These are phyloP conservation scores for Crenichthys baileyi DNA, from an alignment of 2,797 vertebrate species.

Conservation along the genomic window DNA sequence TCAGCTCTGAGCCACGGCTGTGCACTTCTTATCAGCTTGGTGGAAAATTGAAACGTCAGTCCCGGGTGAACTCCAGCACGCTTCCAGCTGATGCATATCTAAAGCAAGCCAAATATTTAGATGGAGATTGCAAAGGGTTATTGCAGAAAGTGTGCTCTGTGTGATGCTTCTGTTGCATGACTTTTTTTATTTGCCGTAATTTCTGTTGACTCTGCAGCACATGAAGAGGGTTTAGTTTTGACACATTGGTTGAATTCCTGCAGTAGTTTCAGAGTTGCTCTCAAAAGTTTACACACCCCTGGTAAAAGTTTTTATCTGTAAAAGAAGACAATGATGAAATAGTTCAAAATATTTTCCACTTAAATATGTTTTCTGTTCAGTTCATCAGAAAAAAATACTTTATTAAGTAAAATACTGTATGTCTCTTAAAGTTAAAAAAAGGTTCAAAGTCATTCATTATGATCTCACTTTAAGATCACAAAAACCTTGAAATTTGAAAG, in stretches of 20 bases:
- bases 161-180: slow-evolving; percentile 46
- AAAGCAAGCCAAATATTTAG: slow-evolving; percentile 51
- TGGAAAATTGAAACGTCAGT: slow-evolving; percentile 69
- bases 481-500: neutral
- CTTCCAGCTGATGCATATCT: slow-evolving; percentile 59
- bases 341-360: neutral
- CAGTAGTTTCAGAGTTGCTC: neutral
- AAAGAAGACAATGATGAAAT: neutral
- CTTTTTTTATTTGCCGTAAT: slow-evolving; percentile 26
- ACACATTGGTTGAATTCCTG: neutral
- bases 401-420: neutral
- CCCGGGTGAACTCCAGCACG: slow-evolving; percentile 48
- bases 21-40: slow-evolving; percentile 67
- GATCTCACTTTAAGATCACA: neutral
- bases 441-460: no score
- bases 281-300: neutral
- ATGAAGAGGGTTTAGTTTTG: slow-evolving; percentile 2
- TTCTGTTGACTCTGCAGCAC: slow-evolving; percentile 30
- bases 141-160: slow-evolving; percentile 24
- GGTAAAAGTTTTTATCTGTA: neutral
- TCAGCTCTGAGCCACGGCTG: slow-evolving; percentile 62
- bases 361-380: neutral
- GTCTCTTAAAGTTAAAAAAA: neutral
- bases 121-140: slow-evolving; percentile 37
- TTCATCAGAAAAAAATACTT: neutral